A percentile compares a stretch with the other conserved stretches of the same genome.
Evolutionary conservation across 2,797 vertebrate species (phyloP).

Genomic region (Australoheros facetus): DNA sequence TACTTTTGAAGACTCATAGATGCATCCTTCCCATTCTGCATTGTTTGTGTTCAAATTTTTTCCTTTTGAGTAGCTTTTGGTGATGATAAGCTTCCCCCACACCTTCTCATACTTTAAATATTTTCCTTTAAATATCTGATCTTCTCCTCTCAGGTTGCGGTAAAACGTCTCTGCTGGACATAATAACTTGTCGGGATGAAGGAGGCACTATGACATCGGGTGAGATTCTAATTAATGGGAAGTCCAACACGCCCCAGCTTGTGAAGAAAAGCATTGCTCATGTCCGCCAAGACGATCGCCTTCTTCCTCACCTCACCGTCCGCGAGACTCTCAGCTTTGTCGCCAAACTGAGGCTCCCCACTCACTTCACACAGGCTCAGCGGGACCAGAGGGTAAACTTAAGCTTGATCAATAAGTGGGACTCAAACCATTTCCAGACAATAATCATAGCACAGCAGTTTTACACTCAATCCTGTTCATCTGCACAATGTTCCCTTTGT

Average conservation of each 20-base stretch:
- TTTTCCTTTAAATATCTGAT: neutral
- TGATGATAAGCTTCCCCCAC: no score
- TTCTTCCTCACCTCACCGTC: conserved; percentile 93
- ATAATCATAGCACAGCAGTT: no score
- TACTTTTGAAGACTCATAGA: neutral
- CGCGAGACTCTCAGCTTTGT: conserved; percentile 90
- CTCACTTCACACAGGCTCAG: conserved; percentile 87
- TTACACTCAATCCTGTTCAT: neutral
- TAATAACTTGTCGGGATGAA: conserved; percentile 90
- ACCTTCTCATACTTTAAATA: neutral
- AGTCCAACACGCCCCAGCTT: conserved; percentile 84
- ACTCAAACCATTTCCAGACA: neutral
- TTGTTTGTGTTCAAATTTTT: neutral
- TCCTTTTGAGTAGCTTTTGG: no score
- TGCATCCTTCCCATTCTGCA: fast-evolving
- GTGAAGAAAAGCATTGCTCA: conserved; percentile 92
- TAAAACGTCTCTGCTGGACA: conserved; percentile 91
- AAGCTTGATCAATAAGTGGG: neutral
- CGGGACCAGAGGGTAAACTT: conserved; percentile 88
- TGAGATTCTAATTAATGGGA: conserved; percentile 88
- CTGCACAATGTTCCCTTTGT: neutral
- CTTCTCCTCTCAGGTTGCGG: conserved; percentile 83
- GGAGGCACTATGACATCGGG: conserved; percentile 86
- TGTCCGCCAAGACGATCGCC: conserved; percentile 91
- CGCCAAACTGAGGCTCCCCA: conserved; percentile 91